Base-by-base conservation (phyloP, 2,113 vertebrate genomes). In the Perccottus glenii region DNA sequence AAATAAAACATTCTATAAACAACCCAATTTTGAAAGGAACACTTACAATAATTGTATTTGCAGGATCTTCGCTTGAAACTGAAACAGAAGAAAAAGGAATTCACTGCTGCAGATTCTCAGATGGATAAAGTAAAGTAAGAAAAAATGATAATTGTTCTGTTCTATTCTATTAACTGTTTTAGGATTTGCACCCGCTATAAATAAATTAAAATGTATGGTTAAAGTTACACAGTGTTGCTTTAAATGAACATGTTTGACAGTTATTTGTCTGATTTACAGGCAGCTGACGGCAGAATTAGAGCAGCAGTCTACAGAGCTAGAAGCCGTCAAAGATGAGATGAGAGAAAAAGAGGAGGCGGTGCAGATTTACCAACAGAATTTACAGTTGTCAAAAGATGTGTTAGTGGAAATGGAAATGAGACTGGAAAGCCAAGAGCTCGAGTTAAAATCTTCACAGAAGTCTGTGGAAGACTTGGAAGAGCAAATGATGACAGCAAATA, bases 111-210 rank as follows among this genome's bases (percentile, higher is more conserved):
- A 66, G 90, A 91, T 68, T 93, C 90, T 71, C 86, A 94, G 19
- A 66, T 91, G 46, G 87, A 92, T 78, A 93, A 94, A 84, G 85
- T 94, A 52, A 90, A 93, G 96, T 98, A 94, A 49, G 75, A 4
- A 48, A 56, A 61, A 2, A 38, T 36, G 9, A 0, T 40, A 56
- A 5, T 11, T 38, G 11, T 27, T 52, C 50, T 12, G 11, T 11
- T 52, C 52, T n/a, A 36, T 35, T 55, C 52, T n/a, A n/a, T n/a
- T n/a, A n/a, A 27, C 1, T 27, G 19, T 27, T 27, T 27, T 27
- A 27, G 19, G 19, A 27, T 27, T 27, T 27, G 19, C 19, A 27
- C 19, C 19, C 19, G 19, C 19, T 27, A 27, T 27, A 27, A 27
- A 27, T 27, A 27, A 27, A 27, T 27, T 2, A 27, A 27, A 27